phyloP scores from a whole-genome alignment of 2,888 invertebrate genomes.

The Drosophila neutralis region DNA sequence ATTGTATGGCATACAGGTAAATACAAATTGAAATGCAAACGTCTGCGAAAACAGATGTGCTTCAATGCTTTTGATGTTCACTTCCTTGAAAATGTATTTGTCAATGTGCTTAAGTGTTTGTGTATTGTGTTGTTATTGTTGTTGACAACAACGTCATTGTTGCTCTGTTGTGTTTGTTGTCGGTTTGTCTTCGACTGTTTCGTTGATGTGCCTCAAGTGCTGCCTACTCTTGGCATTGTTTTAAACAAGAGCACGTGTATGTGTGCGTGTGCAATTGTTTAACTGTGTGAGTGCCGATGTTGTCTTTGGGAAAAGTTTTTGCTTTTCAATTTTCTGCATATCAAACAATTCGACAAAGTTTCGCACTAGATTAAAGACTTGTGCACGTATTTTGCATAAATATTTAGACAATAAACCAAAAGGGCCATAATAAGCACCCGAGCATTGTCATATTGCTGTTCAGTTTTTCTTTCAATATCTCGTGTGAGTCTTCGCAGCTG shows the following conservation, averaged over 20 bases:
- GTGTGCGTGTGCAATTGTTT: neutral
- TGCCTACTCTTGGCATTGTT: conserved; percentile 62
- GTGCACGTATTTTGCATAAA: conserved; percentile 76
- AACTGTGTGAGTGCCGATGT: conserved; percentile 11
- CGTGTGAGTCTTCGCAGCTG: conserved; percentile 65
- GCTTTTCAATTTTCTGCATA: conserved; percentile 76
- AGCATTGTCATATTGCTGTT: conserved; percentile 14
- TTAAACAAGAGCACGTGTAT: conserved; percentile 27
- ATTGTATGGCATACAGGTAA: conserved; percentile 35
- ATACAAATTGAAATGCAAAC: conserved; percentile 39
- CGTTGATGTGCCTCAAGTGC: conserved; percentile 44
- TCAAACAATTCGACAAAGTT: conserved; percentile 63
- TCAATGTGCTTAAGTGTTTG: conserved; percentile 63
- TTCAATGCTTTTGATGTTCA: conserved; percentile 52
- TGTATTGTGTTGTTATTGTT: conserved; percentile 38
- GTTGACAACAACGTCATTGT: conserved; percentile 15
- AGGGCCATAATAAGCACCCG: conserved; percentile 49
- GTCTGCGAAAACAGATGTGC: conserved; percentile 38
- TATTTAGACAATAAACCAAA: conserved; percentile 62
- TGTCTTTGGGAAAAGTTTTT: conserved; percentile 58
- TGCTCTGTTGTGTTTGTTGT: conserved; percentile 24
- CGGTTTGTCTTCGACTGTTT: conserved; percentile 27
- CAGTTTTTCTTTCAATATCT: conserved; percentile 28
- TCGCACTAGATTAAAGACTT: conserved; percentile 70
- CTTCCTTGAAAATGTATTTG: conserved; percentile 64